Evolutionary conservation across 2,888 invertebrate species (phyloP), one percentile per base, ranked within the genome.

Genomic region (Gortyna flavago): DNA sequence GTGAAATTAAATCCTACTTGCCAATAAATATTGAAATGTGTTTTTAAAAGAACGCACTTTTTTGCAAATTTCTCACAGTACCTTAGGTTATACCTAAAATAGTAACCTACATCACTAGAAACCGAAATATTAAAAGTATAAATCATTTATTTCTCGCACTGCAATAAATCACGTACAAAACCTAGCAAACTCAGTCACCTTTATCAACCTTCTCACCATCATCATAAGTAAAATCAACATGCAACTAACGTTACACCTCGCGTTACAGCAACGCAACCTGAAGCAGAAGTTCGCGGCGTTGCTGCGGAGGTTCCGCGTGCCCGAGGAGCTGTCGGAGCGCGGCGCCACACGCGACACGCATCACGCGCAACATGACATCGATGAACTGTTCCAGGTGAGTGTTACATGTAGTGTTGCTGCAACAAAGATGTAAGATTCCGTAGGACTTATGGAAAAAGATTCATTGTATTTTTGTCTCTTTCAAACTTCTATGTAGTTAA

Each of bases 211-310:
- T 48, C 9, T n/a, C 51, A 64, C 32, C 2, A 54, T 21, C 18
- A 25, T 21, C 21, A 25, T 44, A 21, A 59, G 7, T 5, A 38
- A 13, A 38, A 38, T 32, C 38, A 41, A 66, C 29, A 32, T 59
- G 9, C 18, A 51, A 72, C 41, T 67, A 54, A 68, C 67, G 72
- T 48, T 32, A 21, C n/a, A 48, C 29, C n/a, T 51, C 51, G 29
- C 88, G 83, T 94, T 96, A 84, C 97, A 98, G 97, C 98, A 99
- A 97, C 97, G 99, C 92, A 99, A 99, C 96, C 97, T 99, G 92
- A 99, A 99, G 95, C 99, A 99, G 96, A 99, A 99, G 96, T 99
- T 99, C 95, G 99, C 99, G 85, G 99, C 99, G 72, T 96, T 99
- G 88, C 96, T 99, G 92, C 98, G 98, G 93, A 98, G 99, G 90